Base-by-base conservation (phyloP, 2,797 vertebrate genomes). In the Choloepus didactylus region DNA sequence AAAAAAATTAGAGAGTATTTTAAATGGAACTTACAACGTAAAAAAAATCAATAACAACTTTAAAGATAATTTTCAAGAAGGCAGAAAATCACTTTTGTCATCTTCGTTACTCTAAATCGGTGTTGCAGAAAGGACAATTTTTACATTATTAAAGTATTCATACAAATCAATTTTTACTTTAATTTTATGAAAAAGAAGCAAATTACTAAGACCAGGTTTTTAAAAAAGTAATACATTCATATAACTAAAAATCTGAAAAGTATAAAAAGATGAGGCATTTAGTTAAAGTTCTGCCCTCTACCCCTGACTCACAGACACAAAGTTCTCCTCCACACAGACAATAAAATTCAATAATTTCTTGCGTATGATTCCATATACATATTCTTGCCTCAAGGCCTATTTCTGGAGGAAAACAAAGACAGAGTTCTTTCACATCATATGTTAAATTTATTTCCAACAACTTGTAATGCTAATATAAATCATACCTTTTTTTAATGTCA, bases 91-190 rank as follows among this genome's bases (percentile, higher is more conserved):
- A 69, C 60, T 84, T 81, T 23, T 75, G 89, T 60, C 41, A 86
- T 41, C 21, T 66, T 73, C 67, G 25, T 44, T 79, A 92, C 62
- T n/a, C 11, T 75, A 75, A 91, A 51, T 93, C 35, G 81, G 44
- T 80, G 51, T 51, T 29, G 5, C 75, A 75, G 14, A 76, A 73
- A 86, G n/a, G n/a, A 69, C 15, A 59, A 82, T 2, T 38, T 49
- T 75, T 62, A 38, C 9, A 44, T 69, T 38, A 92, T 41, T 31
- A 54, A 86, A 62, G 12, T 46, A 81, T 76, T 54, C 7, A 3
- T 54, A 62, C 72, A 81, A 35, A 6, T 80, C 41, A 67, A 31
- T 86, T 96, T 87, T 79, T 77, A 59, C 27, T 67, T 82, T 62
- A 66, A 35, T 81, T 66, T 86, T 86, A 69, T 70, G 46, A 44